Evolutionary conservation across 2,113 vertebrate species (phyloP), one percentile per base, ranked within the genome.

Genomic region (Brevimyrus niger): DNA sequence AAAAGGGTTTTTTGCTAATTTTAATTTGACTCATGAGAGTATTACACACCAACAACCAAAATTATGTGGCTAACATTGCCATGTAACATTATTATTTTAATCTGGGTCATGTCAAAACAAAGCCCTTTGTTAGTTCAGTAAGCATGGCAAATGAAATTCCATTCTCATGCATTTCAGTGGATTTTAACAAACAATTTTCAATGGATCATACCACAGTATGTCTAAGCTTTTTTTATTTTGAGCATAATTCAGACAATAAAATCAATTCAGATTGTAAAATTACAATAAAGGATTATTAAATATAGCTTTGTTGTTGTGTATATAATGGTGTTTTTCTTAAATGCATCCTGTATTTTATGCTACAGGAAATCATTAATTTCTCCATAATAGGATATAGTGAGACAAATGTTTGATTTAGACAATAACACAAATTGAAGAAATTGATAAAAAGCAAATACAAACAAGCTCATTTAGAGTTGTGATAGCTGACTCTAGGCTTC

Each of bases 221-320:
- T 93, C 92, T 92, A 93, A 31, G 92, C 92, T 53, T 94, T 92
- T 92, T 89, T 91, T 90, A 93, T 93, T 93, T 94, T 93, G 94
- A 93, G 93, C 92, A 93, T 93, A 94, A 93, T 93, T 94, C 92
- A 92, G 94, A 94, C 92, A 91, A 91, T 91, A 92, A 94, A 94
- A 95, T 95, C 94, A 94, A 94, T 95, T 92, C 94, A 91, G 90
- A 93, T 88, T 91, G 76, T 90, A 92, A 90, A 9, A 91, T 91
- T 89, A 35, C 27, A 15, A 4, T 35, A 15, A 42, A 21, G 23
- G 2, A 47, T 73, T 17, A 35, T 44, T n/a, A 46, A n/a, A 3
- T 13, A 9, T 31, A 1, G 3, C 48, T n/a, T n/a, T 50, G 21
- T 9, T 35, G 31, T 82, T 53, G 47, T 35, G 3, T 46, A 50